phyloP scores from a whole-genome alignment of 2,113 vertebrate species.

The Octodon degus region DNA sequence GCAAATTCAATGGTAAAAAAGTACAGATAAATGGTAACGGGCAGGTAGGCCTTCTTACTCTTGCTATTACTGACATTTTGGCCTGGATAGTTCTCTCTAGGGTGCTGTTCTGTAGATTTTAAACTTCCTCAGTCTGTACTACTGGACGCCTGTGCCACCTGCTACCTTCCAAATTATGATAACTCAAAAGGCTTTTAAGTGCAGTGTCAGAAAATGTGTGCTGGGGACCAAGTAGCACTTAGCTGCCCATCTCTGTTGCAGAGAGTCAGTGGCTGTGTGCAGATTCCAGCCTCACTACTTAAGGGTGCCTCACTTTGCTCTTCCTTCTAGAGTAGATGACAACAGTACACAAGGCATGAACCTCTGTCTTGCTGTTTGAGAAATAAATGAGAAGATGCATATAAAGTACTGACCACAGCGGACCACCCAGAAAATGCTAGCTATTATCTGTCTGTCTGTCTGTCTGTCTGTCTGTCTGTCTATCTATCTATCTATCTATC shows the following conservation, averaged over 20 bases:
- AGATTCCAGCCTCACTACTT: background rate
- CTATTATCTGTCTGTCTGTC: background rate
- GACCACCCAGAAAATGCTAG: background rate
- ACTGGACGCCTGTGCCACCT: background rate
- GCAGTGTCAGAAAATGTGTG: background rate
- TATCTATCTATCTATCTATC: too few relatives aligned
- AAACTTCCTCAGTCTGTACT: background rate
- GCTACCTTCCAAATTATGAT: background rate
- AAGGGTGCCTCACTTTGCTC: background rate
- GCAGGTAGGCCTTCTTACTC: background rate
- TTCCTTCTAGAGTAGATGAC: background rate
- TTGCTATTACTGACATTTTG: background rate
- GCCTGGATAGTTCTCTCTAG: background rate
- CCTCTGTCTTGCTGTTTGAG: constrained; percentile 16
- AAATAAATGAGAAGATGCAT: background rate
- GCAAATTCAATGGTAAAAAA: background rate
- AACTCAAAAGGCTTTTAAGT: background rate
- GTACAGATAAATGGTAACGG: background rate
- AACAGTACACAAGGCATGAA: background rate
- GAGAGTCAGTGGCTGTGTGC: background rate
- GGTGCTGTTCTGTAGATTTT: background rate
- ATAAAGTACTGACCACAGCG: background rate
- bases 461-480: too few relatives aligned
- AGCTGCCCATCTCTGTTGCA: background rate
- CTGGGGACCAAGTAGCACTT: background rate